Evolutionary conservation across 2,888 invertebrate species (phyloP), one percentile per base, ranked within the genome.

Genomic region (Rhingia rostrata): DNA sequence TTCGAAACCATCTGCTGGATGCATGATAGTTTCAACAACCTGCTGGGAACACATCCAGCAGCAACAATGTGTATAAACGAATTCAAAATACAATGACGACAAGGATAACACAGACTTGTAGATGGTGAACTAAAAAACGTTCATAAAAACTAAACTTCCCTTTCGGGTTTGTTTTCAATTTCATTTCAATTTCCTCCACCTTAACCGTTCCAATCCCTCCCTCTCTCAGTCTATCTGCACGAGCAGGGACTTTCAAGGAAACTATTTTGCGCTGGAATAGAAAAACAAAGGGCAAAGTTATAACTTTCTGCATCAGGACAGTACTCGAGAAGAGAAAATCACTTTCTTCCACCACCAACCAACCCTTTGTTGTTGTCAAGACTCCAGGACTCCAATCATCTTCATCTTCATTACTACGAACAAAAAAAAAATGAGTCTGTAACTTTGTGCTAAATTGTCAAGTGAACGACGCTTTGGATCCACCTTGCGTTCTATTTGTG

Each of bases 131-230:
- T 3, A 37, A n/a, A 22, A 22, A 22, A 35, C 33, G 47, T 41
- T 49, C 30, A 51, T 30, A 45, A 66, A 60, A 58, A 64, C 12
- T 43, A 73, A 66, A 69, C 67, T 77, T 78, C 56, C 73, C 49
- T 83, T 78, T 73, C 63, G 73, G 58, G 78, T 73, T 73, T 78
- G 78, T 83, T 83, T 83, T 83, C 83, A 83, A 83, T 83, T 83
- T 83, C 78, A 73, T 78, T 78, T 83, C 69, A 83, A 79, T 83
- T 78, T 74, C 63, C 73, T 53, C 49, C 14, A 22, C 35, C 53
- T 45, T 41, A 60, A 32, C 33, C 12, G 14, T 14, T 12, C 35
- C 43, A 5, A 7, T 14, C 12, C 3, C 49, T 6, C 2, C 22
- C 22, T 47, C 12, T 12, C 47, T 6, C 5, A n/a, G 1, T 12